phyloP scores from a whole-genome alignment of 2,888 invertebrate genomes.

The Melitaea athalia region DNA sequence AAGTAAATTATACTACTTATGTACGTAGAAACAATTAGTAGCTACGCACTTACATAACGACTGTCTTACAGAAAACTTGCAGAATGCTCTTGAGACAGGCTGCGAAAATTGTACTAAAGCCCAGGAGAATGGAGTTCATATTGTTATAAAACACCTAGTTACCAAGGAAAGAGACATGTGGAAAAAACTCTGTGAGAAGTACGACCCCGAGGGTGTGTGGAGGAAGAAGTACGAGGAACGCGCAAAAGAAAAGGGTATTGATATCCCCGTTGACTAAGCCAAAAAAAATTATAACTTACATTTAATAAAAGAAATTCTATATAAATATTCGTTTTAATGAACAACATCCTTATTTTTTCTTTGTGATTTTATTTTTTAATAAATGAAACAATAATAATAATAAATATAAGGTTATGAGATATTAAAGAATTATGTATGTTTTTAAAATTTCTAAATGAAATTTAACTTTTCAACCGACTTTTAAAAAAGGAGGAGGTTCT shows the following conservation, averaged over 20 bases:
- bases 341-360: not conserved
- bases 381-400: no score
- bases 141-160: constrained; percentile 85
- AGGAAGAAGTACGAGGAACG: constrained; percentile 84
- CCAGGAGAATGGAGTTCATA: constrained; percentile 82
- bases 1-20: no score
- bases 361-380: no score
- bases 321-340: not conserved
- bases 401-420: no score
- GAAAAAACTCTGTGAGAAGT: constrained; percentile 85
- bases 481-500: no score
- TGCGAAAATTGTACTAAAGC: constrained; percentile 85
- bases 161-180: constrained; percentile 85
- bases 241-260: constrained; percentile 77
- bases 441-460: no score
- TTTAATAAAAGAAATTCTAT: not conserved
- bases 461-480: no score
- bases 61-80: constrained; percentile 72
- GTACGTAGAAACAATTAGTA: no score
- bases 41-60: not conserved
- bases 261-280: constrained; percentile 49
- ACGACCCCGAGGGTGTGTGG: constrained; percentile 86
- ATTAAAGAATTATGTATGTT: no score
- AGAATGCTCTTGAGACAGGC: constrained; percentile 84
- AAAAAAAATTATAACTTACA: not conserved